A percentile compares a stretch with the other conserved stretches of the same genome.
These are phyloP conservation scores for Heterohyrax brucei DNA, from an alignment of 2,797 vertebrate species.

Conservation along the genomic window DNA sequence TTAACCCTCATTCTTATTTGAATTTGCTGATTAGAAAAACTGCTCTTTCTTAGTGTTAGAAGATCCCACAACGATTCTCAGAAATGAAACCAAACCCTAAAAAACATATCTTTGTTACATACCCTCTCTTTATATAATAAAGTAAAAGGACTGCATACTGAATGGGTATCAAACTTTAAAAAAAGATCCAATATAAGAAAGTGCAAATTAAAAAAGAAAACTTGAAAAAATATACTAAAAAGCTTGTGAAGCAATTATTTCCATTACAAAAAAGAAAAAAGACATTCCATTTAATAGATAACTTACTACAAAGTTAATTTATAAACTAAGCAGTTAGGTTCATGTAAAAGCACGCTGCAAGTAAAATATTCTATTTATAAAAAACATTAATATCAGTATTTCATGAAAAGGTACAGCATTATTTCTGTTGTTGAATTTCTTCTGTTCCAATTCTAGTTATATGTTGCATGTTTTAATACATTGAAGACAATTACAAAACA, in stretches of 20 bases:
- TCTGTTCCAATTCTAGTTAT: background rate
- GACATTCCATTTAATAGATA: constrained; percentile 32
- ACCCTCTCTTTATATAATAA: background rate
- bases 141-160: background rate
- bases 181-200: constrained; percentile 36
- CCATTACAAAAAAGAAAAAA: background rate
- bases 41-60: background rate
- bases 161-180: constrained; percentile 20
- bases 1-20: background rate
- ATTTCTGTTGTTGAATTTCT: constrained; percentile 1
- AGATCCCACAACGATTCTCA: background rate
- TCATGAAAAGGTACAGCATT: background rate
- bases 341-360: constrained; percentile 55
- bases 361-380: constrained; percentile 57
- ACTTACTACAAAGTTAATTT: constrained; percentile 53
- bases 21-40: background rate
- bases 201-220: background rate
- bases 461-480: background rate
- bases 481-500: background rate
- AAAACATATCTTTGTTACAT: background rate
- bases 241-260: constrained; percentile 45
- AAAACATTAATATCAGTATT: constrained; percentile 35
- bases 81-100: constrained; percentile 21
- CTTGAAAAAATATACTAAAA: constrained; percentile 34
- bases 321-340: constrained; percentile 33